Percentiles rank a stretch among this genome's conserved stretches.
phyloP scores from a whole-genome alignment of 2,888 invertebrate genomes.

The Nephrotoma flavescens region DNA sequence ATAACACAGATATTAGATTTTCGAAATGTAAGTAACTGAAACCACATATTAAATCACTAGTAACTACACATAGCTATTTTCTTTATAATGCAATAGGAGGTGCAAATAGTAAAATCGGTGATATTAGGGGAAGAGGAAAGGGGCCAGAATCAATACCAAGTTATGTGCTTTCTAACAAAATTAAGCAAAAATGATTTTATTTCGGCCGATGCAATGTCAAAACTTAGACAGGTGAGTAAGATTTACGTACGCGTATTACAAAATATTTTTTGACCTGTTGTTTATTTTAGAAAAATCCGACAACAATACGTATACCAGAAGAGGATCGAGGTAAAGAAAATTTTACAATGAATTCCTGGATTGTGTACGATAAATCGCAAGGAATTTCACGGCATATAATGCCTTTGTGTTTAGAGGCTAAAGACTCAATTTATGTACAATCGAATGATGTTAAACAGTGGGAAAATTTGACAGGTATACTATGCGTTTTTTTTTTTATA shows the following conservation, averaged over 20 bases:
- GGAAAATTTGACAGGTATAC: slow-evolving; percentile 59
- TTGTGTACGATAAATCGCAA: slow-evolving; percentile 50
- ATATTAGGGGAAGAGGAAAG: slow-evolving; percentile 87
- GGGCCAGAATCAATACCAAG: slow-evolving; percentile 76
- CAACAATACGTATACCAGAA: slow-evolving; percentile 76
- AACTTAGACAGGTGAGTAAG: slow-evolving; percentile 62
- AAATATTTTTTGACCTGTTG: neutral
- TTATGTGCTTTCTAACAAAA: slow-evolving; percentile 81
- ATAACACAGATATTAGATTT: slow-evolving; percentile 90
- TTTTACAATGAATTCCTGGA: slow-evolving; percentile 69
- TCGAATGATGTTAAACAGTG: slow-evolving; percentile 65
- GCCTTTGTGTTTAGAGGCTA: slow-evolving; percentile 62
- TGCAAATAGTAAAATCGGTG: slow-evolving; percentile 77
- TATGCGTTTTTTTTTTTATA: neutral
- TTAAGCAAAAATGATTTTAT: slow-evolving; percentile 88
- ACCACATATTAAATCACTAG: neutral
- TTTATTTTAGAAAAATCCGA: slow-evolving; percentile 49
- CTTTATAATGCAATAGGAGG: slow-evolving; percentile 48
- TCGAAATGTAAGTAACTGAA: slow-evolving; percentile 57
- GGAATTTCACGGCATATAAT: slow-evolving; percentile 61
- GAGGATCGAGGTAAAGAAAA: slow-evolving; percentile 77
- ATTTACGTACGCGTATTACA: neutral
- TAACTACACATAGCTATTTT: neutral
- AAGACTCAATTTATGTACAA: slow-evolving; percentile 60
- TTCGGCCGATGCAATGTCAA: slow-evolving; percentile 92